phyloP scores from a whole-genome alignment of 2,113 vertebrate genomes.

The Chascanopsetta lugubris region DNA sequence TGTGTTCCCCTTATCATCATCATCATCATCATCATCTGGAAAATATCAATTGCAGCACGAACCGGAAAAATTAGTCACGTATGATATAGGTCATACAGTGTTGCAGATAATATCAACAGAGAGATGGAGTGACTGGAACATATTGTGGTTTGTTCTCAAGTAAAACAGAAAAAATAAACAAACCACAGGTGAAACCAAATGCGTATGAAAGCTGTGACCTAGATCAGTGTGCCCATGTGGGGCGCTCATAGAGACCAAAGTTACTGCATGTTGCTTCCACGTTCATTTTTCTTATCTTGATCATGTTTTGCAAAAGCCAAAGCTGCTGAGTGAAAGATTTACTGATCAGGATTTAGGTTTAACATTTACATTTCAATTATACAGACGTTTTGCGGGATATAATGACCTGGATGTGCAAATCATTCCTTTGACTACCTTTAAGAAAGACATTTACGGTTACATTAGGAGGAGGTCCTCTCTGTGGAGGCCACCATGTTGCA shows the following conservation, averaged over 20 bases:
- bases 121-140: not conserved
- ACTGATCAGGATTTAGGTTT: too few relatives aligned
- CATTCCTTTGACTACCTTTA: too few relatives aligned
- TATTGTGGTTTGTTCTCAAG: not conserved
- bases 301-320: too few relatives aligned
- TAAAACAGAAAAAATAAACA: not conserved
- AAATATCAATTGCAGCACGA: conserved; percentile 63
- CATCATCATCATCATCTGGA: conserved; percentile 75
- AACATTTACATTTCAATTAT: too few relatives aligned
- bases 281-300: too few relatives aligned
- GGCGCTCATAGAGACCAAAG: not conserved
- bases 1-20: conserved; percentile 54
- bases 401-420: too few relatives aligned
- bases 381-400: too few relatives aligned
- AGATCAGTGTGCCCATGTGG: not conserved
- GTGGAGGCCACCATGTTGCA: too few relatives aligned
- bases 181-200: not conserved
- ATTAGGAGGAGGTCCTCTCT: too few relatives aligned
- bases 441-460: too few relatives aligned
- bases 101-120: not conserved
- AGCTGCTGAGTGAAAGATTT: too few relatives aligned
- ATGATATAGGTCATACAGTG: not conserved
- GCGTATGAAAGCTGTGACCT: not conserved
- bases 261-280: not conserved
- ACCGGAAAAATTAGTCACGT: not conserved